Evolutionary conservation across 2,888 invertebrate genomes (phyloP).

Genomic region (Cephus pulcher): DNA sequence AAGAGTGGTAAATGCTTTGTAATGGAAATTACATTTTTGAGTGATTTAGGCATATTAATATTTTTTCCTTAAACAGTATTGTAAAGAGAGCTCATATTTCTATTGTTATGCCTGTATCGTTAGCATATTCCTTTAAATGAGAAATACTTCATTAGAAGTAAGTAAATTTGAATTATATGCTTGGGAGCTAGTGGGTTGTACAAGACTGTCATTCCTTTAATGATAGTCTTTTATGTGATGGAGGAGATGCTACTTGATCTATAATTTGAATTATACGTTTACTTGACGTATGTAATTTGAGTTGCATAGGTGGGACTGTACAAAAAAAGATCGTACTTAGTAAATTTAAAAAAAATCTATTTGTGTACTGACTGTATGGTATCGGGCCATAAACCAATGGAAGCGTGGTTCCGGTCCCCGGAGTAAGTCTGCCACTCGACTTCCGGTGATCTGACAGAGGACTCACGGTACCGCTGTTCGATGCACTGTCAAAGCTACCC

Average conservation of each 20-base stretch:
- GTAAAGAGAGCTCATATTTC: not conserved
- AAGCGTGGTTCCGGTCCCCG: constrained; percentile 69
- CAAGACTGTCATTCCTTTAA: not conserved
- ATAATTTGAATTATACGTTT: not conserved
- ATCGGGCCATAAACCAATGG: constrained; percentile 81
- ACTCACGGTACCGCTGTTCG: constrained; percentile 33
- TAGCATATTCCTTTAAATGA: not conserved
- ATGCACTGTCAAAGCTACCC: constrained; percentile 21
- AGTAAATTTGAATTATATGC: not conserved
- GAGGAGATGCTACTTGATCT: not conserved
- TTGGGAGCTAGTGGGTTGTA: not conserved
- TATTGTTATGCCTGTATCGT: not conserved
- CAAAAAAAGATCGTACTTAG: not conserved
- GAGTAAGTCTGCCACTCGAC: constrained; percentile 21
- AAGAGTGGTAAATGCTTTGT: not conserved
- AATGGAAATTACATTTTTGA: not conserved
- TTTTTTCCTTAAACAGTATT: not conserved
- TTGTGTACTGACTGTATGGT: constrained; percentile 79
- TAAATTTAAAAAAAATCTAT: not conserved
- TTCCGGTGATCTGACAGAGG: constrained; percentile 19
- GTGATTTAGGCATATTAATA: not conserved
- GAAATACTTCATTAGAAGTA: not conserved
- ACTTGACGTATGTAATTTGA: not conserved
- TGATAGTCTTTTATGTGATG: not conserved
- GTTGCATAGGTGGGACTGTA: not conserved